Base-by-base conservation (phyloP, 2,888 invertebrate species). In the Apamea epomidion region DNA sequence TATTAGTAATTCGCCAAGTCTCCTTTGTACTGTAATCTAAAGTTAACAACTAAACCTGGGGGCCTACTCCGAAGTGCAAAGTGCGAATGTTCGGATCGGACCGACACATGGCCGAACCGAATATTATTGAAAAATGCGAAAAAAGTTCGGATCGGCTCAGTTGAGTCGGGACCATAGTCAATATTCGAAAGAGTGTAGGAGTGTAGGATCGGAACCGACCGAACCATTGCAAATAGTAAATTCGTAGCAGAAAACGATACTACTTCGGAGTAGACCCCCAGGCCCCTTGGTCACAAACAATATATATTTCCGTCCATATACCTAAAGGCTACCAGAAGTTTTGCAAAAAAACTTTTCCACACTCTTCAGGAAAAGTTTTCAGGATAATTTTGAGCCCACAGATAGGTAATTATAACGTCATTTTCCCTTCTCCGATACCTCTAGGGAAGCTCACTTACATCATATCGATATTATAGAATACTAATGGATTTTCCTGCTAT, bases 401-500 rank as follows among this genome's bases (percentile, higher is more conserved):
- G n/a, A 60, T 64, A 32, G 32, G 76, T 83, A 70, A 83, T 83
- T 70, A 65, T 60, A 51, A 62, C 58, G 60, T 65, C 6, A 65
- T 75, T 69, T 54, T 83, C 54, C 60, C 60, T 45, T 65, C 25
- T 32, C 16, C 2, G 6, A 42, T 76, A 54, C 45, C 87, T 29
- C 60, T 32, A 37, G 70, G 70, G 60, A 60, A 45, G 12, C 25
- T 70, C 4, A 60, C 82, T 82, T 82, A 86, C 37, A n/a, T 48
- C 54, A 54, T 45, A 67, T 82, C 70, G 70, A 87, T 70, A 65
- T 83, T 82, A n/a, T 82, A 65, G 72, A 72, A 82, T 67, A 83
- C 65, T 74, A 83, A 86, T 83, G 76, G 83, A 83, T 83, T 83
- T 87, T 87, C 83, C 60, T 76, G 45, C 12, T 62, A 4, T n/a